phyloP scores from a whole-genome alignment of 2,888 invertebrate genomes.

The Drosophila gaucha region DNA sequence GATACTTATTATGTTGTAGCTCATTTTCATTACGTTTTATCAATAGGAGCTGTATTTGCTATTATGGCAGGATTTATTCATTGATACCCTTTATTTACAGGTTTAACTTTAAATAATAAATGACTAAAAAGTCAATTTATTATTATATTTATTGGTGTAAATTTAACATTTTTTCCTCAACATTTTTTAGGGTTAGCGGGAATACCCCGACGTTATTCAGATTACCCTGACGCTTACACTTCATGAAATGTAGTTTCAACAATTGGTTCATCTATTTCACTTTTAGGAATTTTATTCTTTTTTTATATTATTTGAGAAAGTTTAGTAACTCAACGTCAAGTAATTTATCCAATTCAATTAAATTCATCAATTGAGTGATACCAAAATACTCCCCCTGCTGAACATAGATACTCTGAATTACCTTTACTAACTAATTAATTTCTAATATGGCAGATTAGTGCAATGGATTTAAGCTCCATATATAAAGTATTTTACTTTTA shows the following conservation, averaged over 20 bases:
- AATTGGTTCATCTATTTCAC: constrained; percentile 88
- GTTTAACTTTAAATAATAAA: constrained; percentile 86
- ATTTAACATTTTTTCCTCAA: constrained; percentile 92
- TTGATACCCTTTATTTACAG: constrained; percentile 90
- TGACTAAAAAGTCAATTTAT: constrained; percentile 89
- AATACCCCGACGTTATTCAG: constrained; percentile 91
- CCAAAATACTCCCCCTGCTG: constrained; percentile 86
- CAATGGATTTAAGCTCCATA: constrained; percentile 89
- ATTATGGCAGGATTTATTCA: constrained; percentile 90
- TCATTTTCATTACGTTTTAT: too few species aligned
- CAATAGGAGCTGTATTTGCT: too few species aligned
- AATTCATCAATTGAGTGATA: constrained; percentile 88
- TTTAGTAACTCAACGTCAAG: too few species aligned
- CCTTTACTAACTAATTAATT: constrained; percentile 87
- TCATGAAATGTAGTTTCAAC: constrained; percentile 89
- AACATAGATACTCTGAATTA: constrained; percentile 87
- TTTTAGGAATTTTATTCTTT: constrained; percentile 87
- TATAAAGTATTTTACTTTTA: constrained; percentile 88
- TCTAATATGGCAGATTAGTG: constrained; percentile 88
- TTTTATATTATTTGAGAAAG: constrained; percentile 88
- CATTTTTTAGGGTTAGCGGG: constrained; percentile 90
- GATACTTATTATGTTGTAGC: constrained; percentile 94
- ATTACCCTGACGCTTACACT: constrained; percentile 89
- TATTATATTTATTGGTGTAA: constrained; percentile 90
- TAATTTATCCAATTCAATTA: constrained; percentile 85